Evolutionary conservation across 2,797 vertebrate species (phyloP).

Genomic region (Chrysocyon brachyurus): DNA sequence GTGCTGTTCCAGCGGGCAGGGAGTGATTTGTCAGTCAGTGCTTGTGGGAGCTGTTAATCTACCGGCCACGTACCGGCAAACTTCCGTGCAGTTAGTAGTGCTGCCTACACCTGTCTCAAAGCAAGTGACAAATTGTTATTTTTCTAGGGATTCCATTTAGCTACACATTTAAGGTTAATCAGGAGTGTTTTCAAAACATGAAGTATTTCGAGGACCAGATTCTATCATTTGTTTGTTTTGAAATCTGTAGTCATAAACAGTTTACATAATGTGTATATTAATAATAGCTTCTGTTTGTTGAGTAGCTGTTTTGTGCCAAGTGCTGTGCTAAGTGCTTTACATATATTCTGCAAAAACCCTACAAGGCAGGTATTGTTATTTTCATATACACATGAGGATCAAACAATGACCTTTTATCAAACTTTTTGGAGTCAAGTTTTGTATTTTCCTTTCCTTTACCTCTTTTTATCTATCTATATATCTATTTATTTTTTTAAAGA

Average conservation of each 20-base stretch:
- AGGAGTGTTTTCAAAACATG: slow-evolving; percentile 30
- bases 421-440: background rate
- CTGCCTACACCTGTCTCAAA: background rate
- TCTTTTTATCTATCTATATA: background rate
- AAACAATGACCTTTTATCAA: slow-evolving; percentile 13
- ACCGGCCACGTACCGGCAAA: background rate
- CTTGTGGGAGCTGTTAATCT: background rate
- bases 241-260: slow-evolving; percentile 16
- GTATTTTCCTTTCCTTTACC: background rate
- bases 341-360: background rate
- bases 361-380: background rate
- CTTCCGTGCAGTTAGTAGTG: background rate
- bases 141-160: slow-evolving; percentile 29
- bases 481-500: too few species aligned
- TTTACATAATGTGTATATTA: background rate
- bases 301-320: background rate
- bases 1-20: background rate
- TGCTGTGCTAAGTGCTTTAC: background rate
- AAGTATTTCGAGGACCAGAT: slow-evolving; percentile 9
- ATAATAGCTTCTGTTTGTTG: background rate
- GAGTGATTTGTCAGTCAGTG: background rate
- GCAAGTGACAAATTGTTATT: slow-evolving; percentile 28
- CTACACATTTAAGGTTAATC: slow-evolving; percentile 15
- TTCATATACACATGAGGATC: background rate
- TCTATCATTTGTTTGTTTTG: slow-evolving; percentile 21